phyloP scores from a whole-genome alignment of 2,888 invertebrate genomes.

The Tachystola acroxantha region DNA sequence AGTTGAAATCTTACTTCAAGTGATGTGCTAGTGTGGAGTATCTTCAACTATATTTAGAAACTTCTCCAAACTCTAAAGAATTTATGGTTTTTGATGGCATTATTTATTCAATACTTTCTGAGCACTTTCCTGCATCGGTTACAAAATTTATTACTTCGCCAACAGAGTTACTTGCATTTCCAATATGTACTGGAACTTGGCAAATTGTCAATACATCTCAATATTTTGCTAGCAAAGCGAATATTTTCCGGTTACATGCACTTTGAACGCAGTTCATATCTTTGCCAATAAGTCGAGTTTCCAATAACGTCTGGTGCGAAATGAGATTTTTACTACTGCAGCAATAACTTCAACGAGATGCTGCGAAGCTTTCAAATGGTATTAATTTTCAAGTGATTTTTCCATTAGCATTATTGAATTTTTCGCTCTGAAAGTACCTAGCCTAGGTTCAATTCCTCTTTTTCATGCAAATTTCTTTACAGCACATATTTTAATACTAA shows the following conservation, averaged over 20 bases:
- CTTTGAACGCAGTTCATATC: slow-evolving; percentile 35
- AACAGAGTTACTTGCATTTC: background rate
- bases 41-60: too few relatives aligned
- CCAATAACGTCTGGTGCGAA: slow-evolving; percentile 38
- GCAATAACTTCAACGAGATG: slow-evolving; percentile 4
- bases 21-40: too few relatives aligned
- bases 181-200: slow-evolving; percentile 14
- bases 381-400: slow-evolving; percentile 9
- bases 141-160: slow-evolving; percentile 14
- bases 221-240: slow-evolving; percentile 17
- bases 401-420: slow-evolving; percentile 1
- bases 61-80: too few relatives aligned
- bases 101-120: background rate
- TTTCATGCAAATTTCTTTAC: too few relatives aligned
- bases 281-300: slow-evolving; percentile 44
- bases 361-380: slow-evolving; percentile 25
- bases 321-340: slow-evolving; percentile 45
- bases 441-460: too few relatives aligned
- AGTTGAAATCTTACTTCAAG: too few relatives aligned
- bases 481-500: too few relatives aligned
- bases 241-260: slow-evolving; percentile 31
- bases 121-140: slow-evolving; percentile 13
- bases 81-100: too few relatives aligned
- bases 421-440: too few relatives aligned
- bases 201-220: slow-evolving; percentile 23